Evolutionary conservation across 2,797 vertebrate genomes (phyloP).

Genomic region (Labeo calbasu): DNA sequence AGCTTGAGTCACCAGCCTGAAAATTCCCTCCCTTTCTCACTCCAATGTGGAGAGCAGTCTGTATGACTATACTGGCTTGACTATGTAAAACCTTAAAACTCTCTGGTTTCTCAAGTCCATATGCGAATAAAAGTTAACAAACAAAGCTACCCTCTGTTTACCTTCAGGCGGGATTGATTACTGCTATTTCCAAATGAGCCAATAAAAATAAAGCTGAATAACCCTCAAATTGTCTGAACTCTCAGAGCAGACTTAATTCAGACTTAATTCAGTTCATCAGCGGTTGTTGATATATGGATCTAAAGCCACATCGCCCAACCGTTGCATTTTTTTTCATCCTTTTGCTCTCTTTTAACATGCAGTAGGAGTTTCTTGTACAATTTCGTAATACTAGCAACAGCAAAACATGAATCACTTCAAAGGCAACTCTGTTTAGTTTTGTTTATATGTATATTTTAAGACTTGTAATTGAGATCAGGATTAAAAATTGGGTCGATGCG

Average conservation of each 20-base stretch:
- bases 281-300: conserved; percentile 6
- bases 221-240: neutral
- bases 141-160: conserved; percentile 21
- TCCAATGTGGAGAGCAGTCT: neutral
- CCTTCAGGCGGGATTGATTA: neutral
- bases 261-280: conserved; percentile 20
- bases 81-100: conserved; percentile 5
- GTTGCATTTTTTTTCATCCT: neutral
- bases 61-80: conserved; percentile 5
- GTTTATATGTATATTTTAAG: conserved; percentile 41
- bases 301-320: neutral
- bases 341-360: conserved; percentile 9
- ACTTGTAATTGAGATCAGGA: conserved; percentile 13
- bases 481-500: conserved; percentile 8
- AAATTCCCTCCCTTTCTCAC: neutral
- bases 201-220: conserved; percentile 26
- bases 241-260: neutral
- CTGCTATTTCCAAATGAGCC: neutral
- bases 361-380: conserved; percentile 1
- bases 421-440: conserved; percentile 14
- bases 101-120: neutral
- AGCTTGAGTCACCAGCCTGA: conserved; percentile 29
- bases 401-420: neutral
- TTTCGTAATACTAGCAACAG: conserved; percentile 15
- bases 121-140: conserved; percentile 4